A percentile compares a stretch with the other conserved stretches of the same genome.
phyloP scores from a whole-genome alignment of 2,888 invertebrate species.

The Lamproptera curius region DNA sequence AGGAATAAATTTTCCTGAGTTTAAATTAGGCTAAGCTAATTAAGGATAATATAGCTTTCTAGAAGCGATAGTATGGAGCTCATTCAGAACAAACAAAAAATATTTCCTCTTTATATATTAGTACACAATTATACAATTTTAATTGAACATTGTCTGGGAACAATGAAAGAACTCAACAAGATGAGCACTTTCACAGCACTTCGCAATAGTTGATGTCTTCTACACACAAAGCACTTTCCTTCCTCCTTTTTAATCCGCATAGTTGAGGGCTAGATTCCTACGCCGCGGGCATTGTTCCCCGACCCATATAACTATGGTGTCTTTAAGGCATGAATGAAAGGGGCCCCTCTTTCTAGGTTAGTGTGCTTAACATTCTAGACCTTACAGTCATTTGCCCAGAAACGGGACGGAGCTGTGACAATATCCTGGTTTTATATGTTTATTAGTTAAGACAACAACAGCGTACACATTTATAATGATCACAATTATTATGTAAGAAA shows the following conservation, averaged over 20 bases:
- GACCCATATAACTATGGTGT: conserved; percentile 21
- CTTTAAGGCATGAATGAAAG: conserved; percentile 20
- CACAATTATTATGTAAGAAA: too few species aligned
- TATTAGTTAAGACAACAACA: too few species aligned
- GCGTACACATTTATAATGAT: too few species aligned
- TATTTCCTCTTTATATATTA: too few species aligned
- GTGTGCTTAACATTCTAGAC: conserved; percentile 18
- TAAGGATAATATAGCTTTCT: too few species aligned
- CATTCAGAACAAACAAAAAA: too few species aligned
- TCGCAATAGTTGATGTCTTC: conserved; percentile 4
- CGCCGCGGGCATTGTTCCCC: conserved; percentile 20
- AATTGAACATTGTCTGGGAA: background rate
- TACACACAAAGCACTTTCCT: conserved; percentile 10
- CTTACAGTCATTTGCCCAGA: conserved; percentile 4
- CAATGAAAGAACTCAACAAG: conserved; percentile 4
- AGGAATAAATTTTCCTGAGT: too few species aligned
- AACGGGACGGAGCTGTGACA: conserved; percentile 1
- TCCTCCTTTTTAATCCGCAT: conserved; percentile 22
- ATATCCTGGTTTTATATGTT: too few species aligned
- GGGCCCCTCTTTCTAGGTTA: conserved; percentile 19
- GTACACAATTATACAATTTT: too few species aligned
- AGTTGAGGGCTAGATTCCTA: conserved; percentile 19
- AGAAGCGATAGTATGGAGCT: too few species aligned
- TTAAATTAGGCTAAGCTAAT: too few species aligned
- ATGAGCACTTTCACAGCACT: background rate